A percentile compares a stretch with the other conserved stretches of the same genome.
phyloP scores from a whole-genome alignment of 2,888 invertebrate species.

The Ophraella communa region DNA sequence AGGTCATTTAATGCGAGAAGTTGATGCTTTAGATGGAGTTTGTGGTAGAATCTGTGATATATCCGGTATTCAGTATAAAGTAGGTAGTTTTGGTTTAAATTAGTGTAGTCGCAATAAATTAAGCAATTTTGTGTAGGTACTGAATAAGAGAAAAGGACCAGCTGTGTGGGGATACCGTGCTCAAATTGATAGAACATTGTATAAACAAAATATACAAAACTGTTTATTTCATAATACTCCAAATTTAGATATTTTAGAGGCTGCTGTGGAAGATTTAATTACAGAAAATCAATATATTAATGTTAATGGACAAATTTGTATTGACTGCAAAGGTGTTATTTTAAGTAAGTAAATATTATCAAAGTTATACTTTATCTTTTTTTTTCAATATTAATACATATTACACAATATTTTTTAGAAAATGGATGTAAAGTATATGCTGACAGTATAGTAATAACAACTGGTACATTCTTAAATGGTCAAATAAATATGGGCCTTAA shows the following conservation, averaged over 20 bases:
- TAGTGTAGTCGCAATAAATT: not conserved
- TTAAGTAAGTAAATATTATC: slow-evolving; percentile 56
- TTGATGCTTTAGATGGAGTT: slow-evolving; percentile 88
- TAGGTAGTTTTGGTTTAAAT: slow-evolving; percentile 47
- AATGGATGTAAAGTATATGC: slow-evolving; percentile 67
- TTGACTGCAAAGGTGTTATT: slow-evolving; percentile 63
- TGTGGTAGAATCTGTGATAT: slow-evolving; percentile 82
- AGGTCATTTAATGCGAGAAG: slow-evolving; percentile 84
- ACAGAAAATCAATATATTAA: slow-evolving; percentile 57
- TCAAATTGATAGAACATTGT: slow-evolving; percentile 84
- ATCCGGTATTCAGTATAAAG: slow-evolving; percentile 81
- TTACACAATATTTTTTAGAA: slow-evolving; percentile 51
- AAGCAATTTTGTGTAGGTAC: slow-evolving; percentile 59
- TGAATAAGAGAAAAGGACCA: slow-evolving; percentile 84
- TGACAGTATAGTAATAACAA: slow-evolving; percentile 78
- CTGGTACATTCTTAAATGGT: slow-evolving; percentile 87
- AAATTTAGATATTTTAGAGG: slow-evolving; percentile 72
- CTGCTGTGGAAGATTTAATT: slow-evolving; percentile 81
- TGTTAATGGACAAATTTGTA: slow-evolving; percentile 39
- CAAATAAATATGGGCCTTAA: slow-evolving; percentile 83
- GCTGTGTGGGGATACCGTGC: slow-evolving; percentile 90
- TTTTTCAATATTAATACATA: too few relatives aligned
- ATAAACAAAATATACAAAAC: slow-evolving; percentile 76
- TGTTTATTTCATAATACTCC: slow-evolving; percentile 69
- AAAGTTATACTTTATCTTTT: too few relatives aligned